Base-by-base conservation (phyloP, 1,140 invertebrate species). In the Drosophila ironensis region DNA sequence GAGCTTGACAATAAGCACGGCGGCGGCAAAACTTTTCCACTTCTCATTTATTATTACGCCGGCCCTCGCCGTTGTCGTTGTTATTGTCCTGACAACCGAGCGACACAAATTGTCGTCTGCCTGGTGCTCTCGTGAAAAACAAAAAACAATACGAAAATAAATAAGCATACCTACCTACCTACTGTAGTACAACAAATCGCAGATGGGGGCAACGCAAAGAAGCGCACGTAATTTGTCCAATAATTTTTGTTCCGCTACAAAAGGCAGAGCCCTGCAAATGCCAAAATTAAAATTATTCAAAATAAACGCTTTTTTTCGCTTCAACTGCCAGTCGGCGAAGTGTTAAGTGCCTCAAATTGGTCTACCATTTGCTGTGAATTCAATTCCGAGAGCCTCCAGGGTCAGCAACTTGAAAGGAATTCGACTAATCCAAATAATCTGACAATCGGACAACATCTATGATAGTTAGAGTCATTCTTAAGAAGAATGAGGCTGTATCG, bases 21-120 rank as follows among this genome's bases (percentile, higher is more conserved):
- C 56, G 77, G 78, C 72, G 61, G 77, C 64, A 63, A 77, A 84
- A 84, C 80, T 84, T 84, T 84, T 84, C 80, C 78, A 84, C 78
- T 84, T 84, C 78, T 86, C 78, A 84, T 84, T 84, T 84, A 84
- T 84, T 84, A 84, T 86, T 84, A 80, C 78, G 75, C 74, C 68
- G 37, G 35, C 16, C 30, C 28, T 53, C 46, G n/a, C 45, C 25
- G 11, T 47, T 47, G 14, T 44, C 30, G 25, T 53, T 28, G 48
- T 33, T 42, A 73, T 84, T 66, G 72, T 48, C 78, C 59, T 78
- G 78, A 86, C 78, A 86, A 86, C 78, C 53, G 46, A 60, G 35
- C 73, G 68, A 81, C 77, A 77, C 47, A 59, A 81, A 59, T 80
- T 78, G 64, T 70, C 63, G 75, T 78, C 53, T 66, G 52, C 46